Percentiles rank a stretch among this genome's conserved stretches.
Conservation (phyloP, 2,113 vertebrate genomes). For the Sceloporus undulatus region DNA sequence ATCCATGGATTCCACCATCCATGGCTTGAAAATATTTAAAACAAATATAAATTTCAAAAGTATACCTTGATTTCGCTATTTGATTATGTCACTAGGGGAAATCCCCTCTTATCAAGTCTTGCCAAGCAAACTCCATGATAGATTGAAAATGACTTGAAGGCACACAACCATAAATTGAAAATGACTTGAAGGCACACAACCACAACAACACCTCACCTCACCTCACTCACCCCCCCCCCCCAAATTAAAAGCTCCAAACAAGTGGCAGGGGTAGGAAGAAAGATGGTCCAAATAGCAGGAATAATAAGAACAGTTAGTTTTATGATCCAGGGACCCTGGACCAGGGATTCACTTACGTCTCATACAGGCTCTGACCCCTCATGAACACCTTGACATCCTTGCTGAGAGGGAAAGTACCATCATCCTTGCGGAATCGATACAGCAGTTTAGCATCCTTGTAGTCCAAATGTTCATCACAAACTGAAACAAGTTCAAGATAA, state of each 20-base stretch:
- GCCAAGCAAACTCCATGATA: background rate
- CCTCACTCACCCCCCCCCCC: too few species aligned
- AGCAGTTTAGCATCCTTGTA: constrained; percentile 90
- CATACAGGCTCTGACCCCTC: constrained; percentile 85
- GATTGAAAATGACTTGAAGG: too few species aligned
- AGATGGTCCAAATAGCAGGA: background rate
- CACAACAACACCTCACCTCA: background rate
- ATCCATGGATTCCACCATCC: too few species aligned
- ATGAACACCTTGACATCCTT: constrained; percentile 87
- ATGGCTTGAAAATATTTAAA: too few species aligned
- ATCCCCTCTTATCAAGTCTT: background rate
- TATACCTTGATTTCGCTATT: too few species aligned
- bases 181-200: too few species aligned
- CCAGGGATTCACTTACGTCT: constrained; percentile 81
- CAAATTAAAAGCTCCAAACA: background rate
- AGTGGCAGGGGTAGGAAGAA: background rate
- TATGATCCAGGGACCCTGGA: fast-evolving
- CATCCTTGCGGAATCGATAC: constrained; percentile 90
- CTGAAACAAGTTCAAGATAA: constrained; percentile 57
- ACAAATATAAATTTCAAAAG: too few species aligned
- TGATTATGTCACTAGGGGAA: too few species aligned
- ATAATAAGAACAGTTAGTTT: background rate
- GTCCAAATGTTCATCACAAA: constrained; percentile 84
- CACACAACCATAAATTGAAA: too few species aligned
- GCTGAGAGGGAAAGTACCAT: constrained; percentile 87